Conservation (phyloP, 2,113 vertebrate species). For the Hassar affinis region DNA sequence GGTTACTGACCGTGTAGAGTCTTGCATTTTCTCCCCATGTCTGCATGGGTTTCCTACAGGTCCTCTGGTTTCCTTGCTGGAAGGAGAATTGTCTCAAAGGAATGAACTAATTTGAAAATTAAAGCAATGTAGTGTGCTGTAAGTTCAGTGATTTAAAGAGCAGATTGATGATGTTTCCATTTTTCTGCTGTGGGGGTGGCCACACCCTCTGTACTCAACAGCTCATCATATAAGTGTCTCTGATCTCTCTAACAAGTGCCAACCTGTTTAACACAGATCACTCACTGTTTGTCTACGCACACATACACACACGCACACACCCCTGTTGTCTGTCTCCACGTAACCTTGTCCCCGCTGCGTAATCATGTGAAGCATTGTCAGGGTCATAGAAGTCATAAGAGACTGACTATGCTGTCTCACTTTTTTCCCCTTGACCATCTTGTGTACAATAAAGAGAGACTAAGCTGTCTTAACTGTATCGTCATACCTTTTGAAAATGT, state of each 20-base stretch:
- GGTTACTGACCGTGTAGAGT: not conserved
- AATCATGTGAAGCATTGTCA: not conserved
- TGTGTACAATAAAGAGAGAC: not conserved
- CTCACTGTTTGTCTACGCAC: not conserved
- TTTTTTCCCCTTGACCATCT: too few relatives aligned
- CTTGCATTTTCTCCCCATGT: not conserved
- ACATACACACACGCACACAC: not conserved
- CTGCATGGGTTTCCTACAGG: not conserved
- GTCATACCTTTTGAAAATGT: not conserved
- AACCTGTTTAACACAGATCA: slow-evolving; percentile 13
- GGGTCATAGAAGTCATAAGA: not conserved
- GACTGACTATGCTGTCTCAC: not conserved
- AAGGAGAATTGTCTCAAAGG: not conserved
- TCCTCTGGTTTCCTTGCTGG: not conserved
- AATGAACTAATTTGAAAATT: not conserved
- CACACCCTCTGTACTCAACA: slow-evolving; percentile 26
- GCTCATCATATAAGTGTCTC: slow-evolving; percentile 2
- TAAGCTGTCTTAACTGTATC: not conserved
- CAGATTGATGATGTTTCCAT: not conserved
- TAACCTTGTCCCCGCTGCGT: not conserved
- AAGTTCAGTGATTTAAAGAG: too few relatives aligned
- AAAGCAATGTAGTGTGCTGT: not conserved
- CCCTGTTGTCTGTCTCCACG: not conserved
- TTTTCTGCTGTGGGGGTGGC: not conserved
- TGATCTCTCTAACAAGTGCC: slow-evolving; percentile 24